Base-by-base conservation (phyloP, 2,888 invertebrate genomes). In the Oscheius onirici region DNA sequence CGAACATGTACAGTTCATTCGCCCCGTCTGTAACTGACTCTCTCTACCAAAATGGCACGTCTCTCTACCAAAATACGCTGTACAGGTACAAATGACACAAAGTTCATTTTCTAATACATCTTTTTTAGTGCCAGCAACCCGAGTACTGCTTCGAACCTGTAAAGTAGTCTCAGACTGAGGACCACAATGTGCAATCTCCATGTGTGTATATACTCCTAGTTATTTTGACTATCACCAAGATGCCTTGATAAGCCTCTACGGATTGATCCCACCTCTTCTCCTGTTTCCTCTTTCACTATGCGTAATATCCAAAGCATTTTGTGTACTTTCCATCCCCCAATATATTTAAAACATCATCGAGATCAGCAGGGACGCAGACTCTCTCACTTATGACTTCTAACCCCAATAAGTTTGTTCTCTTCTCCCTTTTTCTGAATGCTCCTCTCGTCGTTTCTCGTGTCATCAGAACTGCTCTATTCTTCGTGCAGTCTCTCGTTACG, bases 81-180 rank as follows among this genome's bases (percentile, higher is more conserved):
- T 77, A 77, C 66, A 76, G 74, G 76, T 76, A 55, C 28, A 52
- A 55, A 54, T 34, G 15, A 49, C 17, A 1, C 15, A 26, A 60
- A n/a, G n/a, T 41, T 51, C 10, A 61, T 34, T 34, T 34, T 20
- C 15, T 61, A 26, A 41, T 55, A 13, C 17, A 17, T 57, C 15
- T 22, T 28, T 83, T 83, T 74, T 74, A 83, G 84, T 76, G 78
- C 81, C 15, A 76, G 73, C 44, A 82, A 82, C 68, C 82, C 83
- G 40, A 80, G 81, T 65, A 80, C 83, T 17, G 82, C 80, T 20
- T 80, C 82, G 11, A 84, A 84, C 65, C 76, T 83, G 26, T 83
- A 68, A 83, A 43, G 15, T 26, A 43, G 43, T 22, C 11, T 20
- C 44, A 49, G 20, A 10, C n/a, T n/a, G n/a, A 17, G 13, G 26